phyloP scores from a whole-genome alignment of 2,888 invertebrate genomes.

The Leucoptera coffeella region DNA sequence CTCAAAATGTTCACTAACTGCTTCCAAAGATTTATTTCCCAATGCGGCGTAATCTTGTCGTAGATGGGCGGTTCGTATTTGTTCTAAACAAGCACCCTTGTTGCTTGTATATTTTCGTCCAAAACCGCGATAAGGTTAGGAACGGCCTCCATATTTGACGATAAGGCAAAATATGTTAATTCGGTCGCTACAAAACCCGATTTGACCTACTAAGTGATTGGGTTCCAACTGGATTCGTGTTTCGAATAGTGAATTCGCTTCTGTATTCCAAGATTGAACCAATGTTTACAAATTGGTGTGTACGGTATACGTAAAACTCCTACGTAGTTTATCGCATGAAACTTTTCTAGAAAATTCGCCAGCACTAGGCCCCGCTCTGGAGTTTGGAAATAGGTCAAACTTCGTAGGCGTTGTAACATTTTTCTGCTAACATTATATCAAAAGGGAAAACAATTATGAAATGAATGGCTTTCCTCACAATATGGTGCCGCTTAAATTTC shows the following conservation, averaged over 20 bases:
- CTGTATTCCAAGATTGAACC: conserved; percentile 19
- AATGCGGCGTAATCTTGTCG: conserved; percentile 41
- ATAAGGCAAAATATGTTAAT: conserved; percentile 52
- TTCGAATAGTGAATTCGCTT: conserved; percentile 32
- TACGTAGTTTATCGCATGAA: too few species aligned
- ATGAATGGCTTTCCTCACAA: conserved; percentile 42
- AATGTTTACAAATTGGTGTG: conserved; percentile 44
- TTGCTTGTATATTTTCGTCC: conserved; percentile 29
- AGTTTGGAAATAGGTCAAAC: too few species aligned
- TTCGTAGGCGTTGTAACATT: too few species aligned
- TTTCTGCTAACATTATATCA: too few species aligned
- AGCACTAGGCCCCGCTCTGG: too few species aligned
- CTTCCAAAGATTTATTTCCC: conserved; percentile 40
- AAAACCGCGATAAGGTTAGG: conserved; percentile 36
- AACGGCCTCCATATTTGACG: conserved; percentile 33
- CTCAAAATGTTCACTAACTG: conserved; percentile 35
- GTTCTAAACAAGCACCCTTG: conserved; percentile 17
- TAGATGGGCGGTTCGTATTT: conserved; percentile 41
- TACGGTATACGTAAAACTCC: too few species aligned
- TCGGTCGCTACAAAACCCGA: conserved; percentile 29
- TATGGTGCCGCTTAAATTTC: conserved; percentile 47
- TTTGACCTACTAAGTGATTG: conserved; percentile 52
- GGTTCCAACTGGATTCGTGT: conserved; percentile 34
- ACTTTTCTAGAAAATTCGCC: too few species aligned
- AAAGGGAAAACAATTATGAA: conserved; percentile 39